Evolutionary conservation across 2,797 vertebrate genomes (phyloP), one percentile per base, ranked within the genome.

Genomic region (Parauchenoglanis ngamensis): DNA sequence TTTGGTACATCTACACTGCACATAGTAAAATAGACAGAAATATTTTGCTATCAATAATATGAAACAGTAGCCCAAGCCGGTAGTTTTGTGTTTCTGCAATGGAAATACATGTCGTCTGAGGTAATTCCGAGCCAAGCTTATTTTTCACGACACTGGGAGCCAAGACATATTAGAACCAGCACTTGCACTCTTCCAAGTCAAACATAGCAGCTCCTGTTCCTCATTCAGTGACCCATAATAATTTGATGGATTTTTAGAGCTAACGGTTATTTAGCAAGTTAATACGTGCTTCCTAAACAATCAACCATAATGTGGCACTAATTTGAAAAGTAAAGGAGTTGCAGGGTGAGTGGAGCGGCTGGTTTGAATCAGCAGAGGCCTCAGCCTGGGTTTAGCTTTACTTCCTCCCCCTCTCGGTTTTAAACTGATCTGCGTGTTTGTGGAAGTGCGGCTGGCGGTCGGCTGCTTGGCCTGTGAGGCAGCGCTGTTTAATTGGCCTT

Each of bases 391-490:
- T 93, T 94, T 91, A 68, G 90, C 94, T 95, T 95, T 95, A 95
- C 95, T 95, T 93, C 94, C 93, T 94, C 94, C 95, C 94, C 92
- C 59, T 83, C 61, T 89, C 91, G 93, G 94, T 87, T 96, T 95
- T 95, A 94, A 95, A 95, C 95, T 94, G 94, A 95, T 95, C 94
- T 95, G 95, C 95, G 94, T 96, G 95, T 96, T 96, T 96, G 95
- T 96, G 95, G 95, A 96, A 95, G 95, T 96, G 95, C 93, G 95
- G 95, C 95, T 92, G 93, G 95, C 91, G 95, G 96, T 96, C 72
- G 94, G 92, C 94, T 94, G 94, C 94, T 94, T 94, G 94, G 94
- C 94, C 94, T 94, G 95, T 93, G 92, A 95, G 94, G 94, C 95
- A 94, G 94, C 91, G 91, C 93, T 92, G 92, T 95, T 96, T 96